Evolutionary conservation across 2,797 vertebrate species (phyloP), one percentile per base, ranked within the genome.

Genomic region (Chelidonichthys spinosus): DNA sequence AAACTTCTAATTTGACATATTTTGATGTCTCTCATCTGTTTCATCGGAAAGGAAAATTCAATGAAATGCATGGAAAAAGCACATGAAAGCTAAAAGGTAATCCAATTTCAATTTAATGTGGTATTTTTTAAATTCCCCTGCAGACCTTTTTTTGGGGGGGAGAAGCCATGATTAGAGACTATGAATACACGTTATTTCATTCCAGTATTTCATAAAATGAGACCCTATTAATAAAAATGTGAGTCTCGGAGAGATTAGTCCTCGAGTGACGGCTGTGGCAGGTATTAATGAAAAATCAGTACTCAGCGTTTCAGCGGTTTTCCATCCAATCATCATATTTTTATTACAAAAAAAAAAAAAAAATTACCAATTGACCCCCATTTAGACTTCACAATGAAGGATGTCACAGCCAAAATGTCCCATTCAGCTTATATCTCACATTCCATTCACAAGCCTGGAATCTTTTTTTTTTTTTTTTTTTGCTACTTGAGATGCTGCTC

Each of bases 31-130:
- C 56, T 33, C n/a, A 18, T 56, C 71, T 63, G 25, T 87, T 85
- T 76, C 76, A 76, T 68, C 72, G 83, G 62, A 47, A 66, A 80
- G 56, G 25, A 53, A 17, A 25, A 74, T 85, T 75, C 83, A 72
- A 78, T 81, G 32, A 81, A 90, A 78, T 76, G 79, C 67, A 58
- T 58, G 36, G 47, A 79, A 80, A 79, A 80, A 81, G 68, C 85
- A 89, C 85, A 78, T 84, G 84, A 90, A 91, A 85, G 88, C 84
- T 87, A 84, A 89, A 92, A 90, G 85, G 89, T 89, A 93, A 90
- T 91, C 87, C 69, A 81, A 85, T 90, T 91, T 83, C 78, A 81
- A 90, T 91, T 92, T 89, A 92, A 88, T 82, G 77, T 69, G 81
- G 87, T 92, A 86, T 86, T 89, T 25, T 74, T 72, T 79, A 85